These are phyloP conservation scores for Mylabris phalerata DNA, from an alignment of 1,140 invertebrate species.

Conservation along the genomic window DNA sequence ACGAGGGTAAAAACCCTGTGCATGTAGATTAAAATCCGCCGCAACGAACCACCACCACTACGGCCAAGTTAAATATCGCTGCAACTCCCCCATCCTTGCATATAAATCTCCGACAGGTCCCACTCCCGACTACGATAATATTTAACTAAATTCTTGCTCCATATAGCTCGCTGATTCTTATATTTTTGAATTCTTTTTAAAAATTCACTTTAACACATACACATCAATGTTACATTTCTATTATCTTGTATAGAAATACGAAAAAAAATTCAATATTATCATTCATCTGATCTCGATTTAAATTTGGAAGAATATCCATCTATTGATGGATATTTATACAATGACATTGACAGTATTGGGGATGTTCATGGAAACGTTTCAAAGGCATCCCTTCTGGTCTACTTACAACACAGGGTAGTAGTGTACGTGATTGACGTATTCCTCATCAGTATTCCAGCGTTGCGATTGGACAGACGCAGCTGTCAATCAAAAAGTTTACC, in stretches of 20 bases:
- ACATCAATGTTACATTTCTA: no score
- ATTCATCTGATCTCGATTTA: no score
- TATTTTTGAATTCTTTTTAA: no score
- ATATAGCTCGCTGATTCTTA: slow-evolving; percentile 24
- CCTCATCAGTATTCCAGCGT: slow-evolving; percentile 55
- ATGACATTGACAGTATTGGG: no score
- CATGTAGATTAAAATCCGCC: slow-evolving; percentile 43
- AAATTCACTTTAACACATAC: no score
- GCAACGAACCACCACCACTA: slow-evolving; percentile 26
- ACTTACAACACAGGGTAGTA: slow-evolving; percentile 3
- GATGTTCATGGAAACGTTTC: no score
- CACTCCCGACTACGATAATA: slow-evolving; percentile 38
- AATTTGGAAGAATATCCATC: no score
- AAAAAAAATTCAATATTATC: no score
- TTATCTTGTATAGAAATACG: no score
- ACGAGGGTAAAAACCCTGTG: slow-evolving; percentile 37
- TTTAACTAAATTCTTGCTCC: slow-evolving; percentile 42
- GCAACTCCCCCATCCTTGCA: slow-evolving; percentile 29
- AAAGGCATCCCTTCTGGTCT: slow-evolving; percentile 1
- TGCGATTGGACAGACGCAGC: slow-evolving; percentile 51
- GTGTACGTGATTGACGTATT: slow-evolving; percentile 51
- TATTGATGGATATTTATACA: no score
- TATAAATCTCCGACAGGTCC: slow-evolving; percentile 41
- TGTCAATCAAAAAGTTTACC: slow-evolving; percentile 53
- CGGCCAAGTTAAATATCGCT: slow-evolving; percentile 39